Percentiles rank a stretch among this genome's conserved stretches.
These are phyloP conservation scores for Therioaphis trifolii DNA, from an alignment of 2,888 invertebrate species.

Conservation along the genomic window DNA sequence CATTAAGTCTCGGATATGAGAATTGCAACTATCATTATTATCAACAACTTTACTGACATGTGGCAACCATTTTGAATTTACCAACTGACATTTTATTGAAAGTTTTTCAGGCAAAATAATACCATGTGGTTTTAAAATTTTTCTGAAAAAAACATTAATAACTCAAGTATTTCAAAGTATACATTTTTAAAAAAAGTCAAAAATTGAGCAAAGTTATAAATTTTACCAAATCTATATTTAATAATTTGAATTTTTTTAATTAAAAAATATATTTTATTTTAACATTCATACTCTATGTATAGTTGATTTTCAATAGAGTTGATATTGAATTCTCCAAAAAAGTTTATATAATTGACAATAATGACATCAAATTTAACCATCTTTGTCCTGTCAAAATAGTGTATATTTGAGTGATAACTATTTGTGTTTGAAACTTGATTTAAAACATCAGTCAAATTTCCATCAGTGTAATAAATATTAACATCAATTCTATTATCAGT, in stretches of 20 bases:
- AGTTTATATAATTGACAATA: slow-evolving; percentile 72
- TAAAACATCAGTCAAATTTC: slow-evolving; percentile 70
- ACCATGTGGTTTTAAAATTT: slow-evolving; percentile 70
- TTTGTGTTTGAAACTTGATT: slow-evolving; percentile 69
- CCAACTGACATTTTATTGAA: slow-evolving; percentile 72
- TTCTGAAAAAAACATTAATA: slow-evolving; percentile 67
- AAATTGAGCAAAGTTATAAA: not conserved
- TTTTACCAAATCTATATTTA: not conserved
- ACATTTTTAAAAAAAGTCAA: not conserved
- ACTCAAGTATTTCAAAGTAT: slow-evolving; percentile 25
- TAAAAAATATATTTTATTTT: not conserved
- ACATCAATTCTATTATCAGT: slow-evolving; percentile 68
- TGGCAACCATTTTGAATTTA: slow-evolving; percentile 74
- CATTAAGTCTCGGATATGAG: slow-evolving; percentile 72
- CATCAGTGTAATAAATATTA: slow-evolving; percentile 70
- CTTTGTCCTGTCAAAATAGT: slow-evolving; percentile 66
- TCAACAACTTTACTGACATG: slow-evolving; percentile 72
- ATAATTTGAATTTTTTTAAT: slow-evolving; percentile 7
- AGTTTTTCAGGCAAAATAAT: slow-evolving; percentile 72
- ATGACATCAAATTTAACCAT: slow-evolving; percentile 71
- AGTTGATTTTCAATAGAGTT: slow-evolving; percentile 65
- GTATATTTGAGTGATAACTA: not conserved
- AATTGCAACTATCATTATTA: slow-evolving; percentile 72
- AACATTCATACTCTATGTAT: not conserved
- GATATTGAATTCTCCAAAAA: slow-evolving; percentile 73